These are phyloP conservation scores for Salpingus planirostris DNA, from an alignment of 2,888 invertebrate genomes.

Conservation along the genomic window DNA sequence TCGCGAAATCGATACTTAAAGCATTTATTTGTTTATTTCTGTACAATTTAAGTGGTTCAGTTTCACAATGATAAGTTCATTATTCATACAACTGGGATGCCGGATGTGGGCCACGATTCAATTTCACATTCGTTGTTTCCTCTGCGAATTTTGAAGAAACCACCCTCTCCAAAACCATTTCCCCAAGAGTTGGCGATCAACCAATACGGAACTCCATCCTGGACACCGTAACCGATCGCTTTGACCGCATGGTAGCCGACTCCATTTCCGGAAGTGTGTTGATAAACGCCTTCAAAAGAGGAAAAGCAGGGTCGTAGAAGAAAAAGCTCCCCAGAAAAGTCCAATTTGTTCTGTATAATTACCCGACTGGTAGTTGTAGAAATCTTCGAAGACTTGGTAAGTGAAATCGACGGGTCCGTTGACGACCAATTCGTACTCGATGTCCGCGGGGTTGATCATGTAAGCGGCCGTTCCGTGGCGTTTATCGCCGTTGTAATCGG, in stretches of 20 bases:
- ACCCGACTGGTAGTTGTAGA: slow-evolving; percentile 70
- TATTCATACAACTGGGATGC: slow-evolving; percentile 3
- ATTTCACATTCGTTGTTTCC: slow-evolving; percentile 72
- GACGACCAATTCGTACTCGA: slow-evolving; percentile 67
- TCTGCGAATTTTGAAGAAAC: slow-evolving; percentile 80
- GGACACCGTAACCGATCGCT: slow-evolving; percentile 81
- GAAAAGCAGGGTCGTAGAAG: no score
- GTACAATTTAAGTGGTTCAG: neutral
- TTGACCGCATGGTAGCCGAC: slow-evolving; percentile 82
- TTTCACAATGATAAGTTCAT: neutral
- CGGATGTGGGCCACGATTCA: slow-evolving; percentile 54
- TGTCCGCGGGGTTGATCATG: slow-evolving; percentile 50
- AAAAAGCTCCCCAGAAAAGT: neutral
- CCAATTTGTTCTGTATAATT: slow-evolving; percentile 40
- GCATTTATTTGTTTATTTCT: neutral
- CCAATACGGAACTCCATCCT: slow-evolving; percentile 69
- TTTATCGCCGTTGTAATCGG: slow-evolving; percentile 3
- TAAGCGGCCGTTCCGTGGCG: no score
- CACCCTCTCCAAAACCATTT: slow-evolving; percentile 81
- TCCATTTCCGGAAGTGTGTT: slow-evolving; percentile 58
- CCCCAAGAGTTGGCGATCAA: slow-evolving; percentile 90
- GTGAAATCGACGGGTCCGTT: slow-evolving; percentile 80
- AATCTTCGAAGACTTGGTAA: slow-evolving; percentile 74
- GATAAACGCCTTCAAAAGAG: slow-evolving; percentile 64
- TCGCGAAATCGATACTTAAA: neutral